Evolutionary conservation across 1,140 invertebrate species (phyloP), one percentile per base, ranked within the genome.

Genomic region (Agrypnia vestita): DNA sequence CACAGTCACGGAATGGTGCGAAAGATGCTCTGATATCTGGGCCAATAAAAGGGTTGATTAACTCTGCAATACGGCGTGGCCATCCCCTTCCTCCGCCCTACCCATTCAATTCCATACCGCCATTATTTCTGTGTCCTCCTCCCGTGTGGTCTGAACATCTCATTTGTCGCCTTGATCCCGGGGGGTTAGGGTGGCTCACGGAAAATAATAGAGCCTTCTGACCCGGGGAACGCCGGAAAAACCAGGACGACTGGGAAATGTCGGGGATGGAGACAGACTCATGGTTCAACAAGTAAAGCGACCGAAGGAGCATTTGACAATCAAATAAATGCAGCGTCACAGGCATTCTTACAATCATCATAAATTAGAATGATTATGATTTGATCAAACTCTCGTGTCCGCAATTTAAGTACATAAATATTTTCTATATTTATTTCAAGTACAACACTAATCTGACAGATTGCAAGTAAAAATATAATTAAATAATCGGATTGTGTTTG

Each of bases 191-290:
- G 55, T 61, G 78, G 78, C 78, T 79, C 59, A 67, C 13, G 62
- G 78, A 79, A 79, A 79, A 74, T 79, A 79, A 79, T 79, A 79
- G 78, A 79, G 72, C 78, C 78, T 64, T 73, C 72, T 67, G 64
- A 78, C 69, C 69, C 69, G 55, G 47, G 25, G 35, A 64, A 53
- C 25, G 44, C 51, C 35, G 56, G 67, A 72, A 46, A 55, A 56
- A 19, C 51, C 25, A 53, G 56, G 64, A 71, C 44, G 43, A 64
- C 4, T 7, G 19, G n/a, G 13, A 25, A 64, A 62, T 67, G 67
- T 59, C 43, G 55, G 17, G 46, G 47, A 59, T 10, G 17, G 17
- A 21, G 19, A 49, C 0, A 15, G 0, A 7, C 10, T 71, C 67
- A 19, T 9, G 12, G 17, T 47, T 53, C 67, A 71, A 71, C 47